Evolutionary conservation across 2,888 invertebrate species (phyloP), one percentile per base, ranked within the genome.

Genomic region (Sinotaia quadrata): DNA sequence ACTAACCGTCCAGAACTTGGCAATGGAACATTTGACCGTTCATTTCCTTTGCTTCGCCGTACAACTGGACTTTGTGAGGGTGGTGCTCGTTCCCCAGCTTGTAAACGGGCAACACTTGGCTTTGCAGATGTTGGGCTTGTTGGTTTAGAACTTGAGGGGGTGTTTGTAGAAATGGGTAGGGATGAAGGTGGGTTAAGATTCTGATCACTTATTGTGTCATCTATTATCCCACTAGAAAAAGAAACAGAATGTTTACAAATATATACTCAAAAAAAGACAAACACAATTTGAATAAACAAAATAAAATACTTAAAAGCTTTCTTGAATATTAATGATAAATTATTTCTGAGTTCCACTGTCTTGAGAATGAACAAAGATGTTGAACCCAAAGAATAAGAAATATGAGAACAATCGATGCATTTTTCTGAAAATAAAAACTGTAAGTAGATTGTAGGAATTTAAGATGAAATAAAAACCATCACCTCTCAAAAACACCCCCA

Each of bases 1-100:
- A 34, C 24, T 24, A 29, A 58, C 24, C 62, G 62, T 2, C 37
- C 54, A 0, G 67, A 51, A 18, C 67, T 52, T 24, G 67, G 59
- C 29, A 58, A 60, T 37, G 60, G 51, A 27, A 66, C 68, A 18
- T 47, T 59, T n/a, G 68, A 66, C 51, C 68, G 54, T 37, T 72
- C 72, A 1, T 29, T 37, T 12, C 61, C 68, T 57, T 73, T 74
- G 37, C 75, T 67, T 18, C 72, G 73, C 10, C 75, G 59, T 0
- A 67, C 73, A 2, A 58, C 73, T n/a, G 74, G 77, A 41, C 66
- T 72, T 49, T 69, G 68, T 7, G 68, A 59, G 24, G 71, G 57
- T 24, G 69, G 62, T 4, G 71, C 60, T 1, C 49, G 41, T 27
- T 68, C 63, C n/a, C 41, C 61, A 10, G 41, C 60, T 29, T 66